Conservation (phyloP, 1,140 invertebrate genomes). For the Heliconius hermathena region DNA sequence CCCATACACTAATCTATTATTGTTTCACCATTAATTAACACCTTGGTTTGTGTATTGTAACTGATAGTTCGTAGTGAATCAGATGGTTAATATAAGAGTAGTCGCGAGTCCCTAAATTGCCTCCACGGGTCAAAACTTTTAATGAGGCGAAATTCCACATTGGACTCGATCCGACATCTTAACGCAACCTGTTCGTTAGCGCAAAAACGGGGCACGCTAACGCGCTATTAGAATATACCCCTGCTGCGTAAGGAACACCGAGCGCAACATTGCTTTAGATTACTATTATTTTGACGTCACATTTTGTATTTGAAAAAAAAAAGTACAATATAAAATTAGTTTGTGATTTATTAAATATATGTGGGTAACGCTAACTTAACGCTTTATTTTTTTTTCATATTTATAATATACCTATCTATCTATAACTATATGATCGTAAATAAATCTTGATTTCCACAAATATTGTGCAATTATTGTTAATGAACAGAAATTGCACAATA, state of each 20-base stretch:
- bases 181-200: slow-evolving; percentile 80
- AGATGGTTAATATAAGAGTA: slow-evolving; percentile 68
- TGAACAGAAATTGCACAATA: too few relatives aligned
- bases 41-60: background rate
- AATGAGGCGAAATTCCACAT: slow-evolving; percentile 79
- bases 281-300: background rate
- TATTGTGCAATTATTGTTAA: too few relatives aligned
- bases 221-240: slow-evolving; percentile 79
- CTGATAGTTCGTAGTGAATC: slow-evolving; percentile 43
- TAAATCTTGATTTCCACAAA: too few relatives aligned
- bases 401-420: too few relatives aligned
- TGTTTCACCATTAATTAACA: background rate
- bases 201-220: slow-evolving; percentile 77
- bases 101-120: slow-evolving; percentile 71
- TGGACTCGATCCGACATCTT: slow-evolving; percentile 67
- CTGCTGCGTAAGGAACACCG: slow-evolving; percentile 54
- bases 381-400: too few relatives aligned
- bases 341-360: too few relatives aligned
- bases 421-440: too few relatives aligned
- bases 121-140: slow-evolving; percentile 78
- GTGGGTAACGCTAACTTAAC: too few relatives aligned
- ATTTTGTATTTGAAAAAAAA: background rate
- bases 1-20: too few relatives aligned
- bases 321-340: too few relatives aligned
- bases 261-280: slow-evolving; percentile 10